Conservation (phyloP, 2,113 vertebrate genomes). For the Ammospiza nelsoni region DNA sequence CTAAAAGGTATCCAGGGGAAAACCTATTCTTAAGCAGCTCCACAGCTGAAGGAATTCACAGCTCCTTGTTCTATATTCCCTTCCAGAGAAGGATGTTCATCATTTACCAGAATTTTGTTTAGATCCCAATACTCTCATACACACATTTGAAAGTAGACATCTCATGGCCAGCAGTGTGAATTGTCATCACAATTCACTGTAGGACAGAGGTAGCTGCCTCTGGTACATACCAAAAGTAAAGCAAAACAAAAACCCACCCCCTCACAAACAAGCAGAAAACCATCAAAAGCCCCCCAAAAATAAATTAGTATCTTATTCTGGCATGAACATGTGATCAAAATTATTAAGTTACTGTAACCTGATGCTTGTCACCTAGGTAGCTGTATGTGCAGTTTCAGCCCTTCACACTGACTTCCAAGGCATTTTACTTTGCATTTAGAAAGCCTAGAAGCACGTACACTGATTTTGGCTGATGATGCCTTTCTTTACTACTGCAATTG, state of each 20-base stretch:
- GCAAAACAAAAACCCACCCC: accelerated
- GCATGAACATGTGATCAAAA: neutral
- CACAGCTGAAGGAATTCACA: neutral
- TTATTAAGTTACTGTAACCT: neutral
- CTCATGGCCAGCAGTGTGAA: neutral
- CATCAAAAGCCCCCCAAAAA: accelerated
- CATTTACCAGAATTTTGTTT: neutral
- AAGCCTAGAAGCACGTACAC: neutral
- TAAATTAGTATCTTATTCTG: neutral
- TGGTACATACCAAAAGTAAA: neutral
- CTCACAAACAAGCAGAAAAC: neutral
- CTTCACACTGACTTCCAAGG: neutral
- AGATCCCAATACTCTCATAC: neutral
- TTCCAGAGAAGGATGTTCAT: neutral
- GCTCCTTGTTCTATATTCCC: neutral
- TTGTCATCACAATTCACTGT: neutral
- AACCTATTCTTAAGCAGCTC: neutral
- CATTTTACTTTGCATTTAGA: neutral
- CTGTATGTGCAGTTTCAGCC: neutral
- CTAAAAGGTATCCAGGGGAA: neutral
- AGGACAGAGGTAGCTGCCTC: neutral
- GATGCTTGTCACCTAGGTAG: neutral
- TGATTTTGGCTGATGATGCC: neutral
- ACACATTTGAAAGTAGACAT: neutral
- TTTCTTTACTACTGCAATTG: neutral